Evolutionary conservation across 1,140 invertebrate species (phyloP).

Genomic region (Solenopsis invicta): DNA sequence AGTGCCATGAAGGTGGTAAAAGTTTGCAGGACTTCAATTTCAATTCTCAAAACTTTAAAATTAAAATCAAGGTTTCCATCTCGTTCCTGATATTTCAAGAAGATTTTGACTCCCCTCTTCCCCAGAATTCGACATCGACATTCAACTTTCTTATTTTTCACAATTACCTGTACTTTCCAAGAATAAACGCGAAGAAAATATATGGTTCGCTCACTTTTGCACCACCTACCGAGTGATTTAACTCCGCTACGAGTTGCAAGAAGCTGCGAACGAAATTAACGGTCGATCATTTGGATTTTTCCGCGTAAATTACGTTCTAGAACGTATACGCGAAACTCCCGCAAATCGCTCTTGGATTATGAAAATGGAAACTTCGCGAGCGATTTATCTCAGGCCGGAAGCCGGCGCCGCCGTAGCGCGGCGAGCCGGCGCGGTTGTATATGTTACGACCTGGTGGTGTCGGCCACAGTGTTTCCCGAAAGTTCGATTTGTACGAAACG

Average conservation of each 20-base stretch:
- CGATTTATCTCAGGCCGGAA: constrained; percentile 50
- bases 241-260: constrained; percentile 30
- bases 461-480: constrained; percentile 50
- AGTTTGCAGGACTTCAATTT: constrained; percentile 45
- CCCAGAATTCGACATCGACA: constrained; percentile 12
- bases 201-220: constrained; percentile 19
- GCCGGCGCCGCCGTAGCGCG: background rate
- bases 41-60: constrained; percentile 53
- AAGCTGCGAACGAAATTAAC: constrained; percentile 56
- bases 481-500: constrained; percentile 60
- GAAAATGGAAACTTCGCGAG: constrained; percentile 60
- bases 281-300: constrained; percentile 61
- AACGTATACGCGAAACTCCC: constrained; percentile 33
- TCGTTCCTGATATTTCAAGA: constrained; percentile 18
- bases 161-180: constrained; percentile 1
- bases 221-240: constrained; percentile 45
- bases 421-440: constrained; percentile 33
- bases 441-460: constrained; percentile 53
- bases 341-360: constrained; percentile 61
- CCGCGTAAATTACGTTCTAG: constrained; percentile 46
- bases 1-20: constrained; percentile 2
- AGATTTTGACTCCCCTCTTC: constrained; percentile 40
- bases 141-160: constrained; percentile 23
- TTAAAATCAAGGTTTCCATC: constrained; percentile 50
- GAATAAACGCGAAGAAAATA: constrained; percentile 26